Conservation (phyloP, 2,888 invertebrate genomes). For the Therioaphis trifolii region DNA sequence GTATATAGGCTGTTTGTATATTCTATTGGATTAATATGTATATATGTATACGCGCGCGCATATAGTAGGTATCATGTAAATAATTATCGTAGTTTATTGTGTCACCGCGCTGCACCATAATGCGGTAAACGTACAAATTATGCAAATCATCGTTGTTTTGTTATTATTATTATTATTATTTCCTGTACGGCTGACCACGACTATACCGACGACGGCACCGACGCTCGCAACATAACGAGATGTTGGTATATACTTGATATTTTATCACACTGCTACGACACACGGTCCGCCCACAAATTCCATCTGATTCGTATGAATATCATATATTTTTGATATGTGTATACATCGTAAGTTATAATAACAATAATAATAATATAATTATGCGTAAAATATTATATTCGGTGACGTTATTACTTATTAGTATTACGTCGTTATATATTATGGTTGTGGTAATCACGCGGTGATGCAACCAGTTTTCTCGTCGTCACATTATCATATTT, state of each 20-base stretch:
- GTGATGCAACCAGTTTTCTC: constrained; percentile 15
- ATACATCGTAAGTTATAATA: neutral
- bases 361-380: neutral
- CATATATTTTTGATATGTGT: neutral
- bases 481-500: constrained; percentile 29
- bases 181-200: neutral
- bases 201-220: too few species aligned
- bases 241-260: neutral
- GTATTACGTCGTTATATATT: neutral
- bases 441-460: neutral
- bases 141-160: neutral
- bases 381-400: neutral
- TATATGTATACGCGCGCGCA: too few species aligned
- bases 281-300: neutral
- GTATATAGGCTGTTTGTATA: too few species aligned
- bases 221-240: too few species aligned
- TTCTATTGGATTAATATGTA: too few species aligned
- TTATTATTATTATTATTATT: neutral
- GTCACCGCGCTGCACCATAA: too few species aligned
- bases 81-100: too few species aligned
- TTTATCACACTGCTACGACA: neutral
- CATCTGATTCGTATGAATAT: too few species aligned
- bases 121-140: neutral
- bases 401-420: neutral
- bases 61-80: neutral